Percentiles rank a stretch among this genome's conserved stretches.
Conservation (phyloP, 2,888 invertebrate species). For the Nomada ruficornis region DNA sequence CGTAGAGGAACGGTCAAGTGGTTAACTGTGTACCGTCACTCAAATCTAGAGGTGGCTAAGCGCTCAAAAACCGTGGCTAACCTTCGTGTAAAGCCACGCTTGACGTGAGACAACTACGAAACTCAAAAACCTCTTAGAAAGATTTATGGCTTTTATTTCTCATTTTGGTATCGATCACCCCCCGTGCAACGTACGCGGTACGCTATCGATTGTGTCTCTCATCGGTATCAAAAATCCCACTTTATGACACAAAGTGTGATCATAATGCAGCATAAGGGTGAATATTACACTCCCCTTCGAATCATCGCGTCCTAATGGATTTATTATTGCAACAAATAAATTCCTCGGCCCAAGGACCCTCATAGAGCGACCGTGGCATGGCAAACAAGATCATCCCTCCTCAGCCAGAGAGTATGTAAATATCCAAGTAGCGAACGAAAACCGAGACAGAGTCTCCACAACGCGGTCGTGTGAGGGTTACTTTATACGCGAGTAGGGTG, state of each 20-base stretch:
- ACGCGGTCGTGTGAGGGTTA: constrained; percentile 77
- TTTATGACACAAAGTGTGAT: not conserved
- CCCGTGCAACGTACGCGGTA: not conserved
- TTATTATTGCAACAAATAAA: constrained; percentile 84
- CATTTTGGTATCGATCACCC: constrained; percentile 55
- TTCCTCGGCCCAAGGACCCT: constrained; percentile 82
- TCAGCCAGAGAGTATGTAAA: constrained; percentile 83
- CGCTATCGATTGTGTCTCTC: not conserved
- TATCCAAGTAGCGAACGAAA: constrained; percentile 72
- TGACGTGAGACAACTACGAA: constrained; percentile 72
- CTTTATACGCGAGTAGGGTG: constrained; percentile 80
- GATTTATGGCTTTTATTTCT: constrained; percentile 77
- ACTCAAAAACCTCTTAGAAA: constrained; percentile 77
- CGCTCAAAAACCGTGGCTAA: constrained; percentile 82
- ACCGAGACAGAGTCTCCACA: constrained; percentile 64
- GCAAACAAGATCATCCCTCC: constrained; percentile 84
- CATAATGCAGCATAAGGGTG: constrained; percentile 45
- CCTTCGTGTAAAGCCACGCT: constrained; percentile 80
- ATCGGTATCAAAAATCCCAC: too few relatives aligned
- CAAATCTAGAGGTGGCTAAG: constrained; percentile 79
- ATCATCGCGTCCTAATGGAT: constrained; percentile 81
- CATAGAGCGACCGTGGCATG: constrained; percentile 82
- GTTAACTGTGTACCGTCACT: constrained; percentile 83
- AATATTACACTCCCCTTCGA: constrained; percentile 68
- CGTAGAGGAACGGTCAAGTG: constrained; percentile 82